Base-by-base conservation (phyloP, 2,797 vertebrate species). In the Oreortyx pictus region DNA sequence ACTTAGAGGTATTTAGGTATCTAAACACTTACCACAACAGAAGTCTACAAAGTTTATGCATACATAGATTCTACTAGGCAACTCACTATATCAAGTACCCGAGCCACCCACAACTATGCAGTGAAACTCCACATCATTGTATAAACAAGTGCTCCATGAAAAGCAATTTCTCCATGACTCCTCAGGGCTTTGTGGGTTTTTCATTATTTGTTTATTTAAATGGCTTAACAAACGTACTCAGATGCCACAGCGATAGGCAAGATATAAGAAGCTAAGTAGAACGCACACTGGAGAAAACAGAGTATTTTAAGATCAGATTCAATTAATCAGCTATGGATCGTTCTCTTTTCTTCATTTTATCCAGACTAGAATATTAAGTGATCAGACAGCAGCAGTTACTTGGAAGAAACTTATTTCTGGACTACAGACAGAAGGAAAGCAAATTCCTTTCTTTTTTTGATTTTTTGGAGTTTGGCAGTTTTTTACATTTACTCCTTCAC, bases 201-300 rank as follows among this genome's bases (percentile, higher is more conserved):
- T 44, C 0, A 0, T 91, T 94, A 87, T 91, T 94, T 95, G 72
- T 92, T 94, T 95, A 85, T 95, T 95, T 92, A 86, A 94, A 91
- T 41, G 43, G 16, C n/a, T 92, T 94, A 87, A 90, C 41, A 65
- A 91, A 95, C 61, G 62, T 56, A 66, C 25, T 90, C 65, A 59
- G 18, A 94, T 80, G 62, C 59, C 68, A 80, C 35, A 72, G 61
- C 7, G 1, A 91, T 75, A 90, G 24, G 43, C 54, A 90, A 85
- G 46, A 29, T 37, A 56, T 17, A 66, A 3, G 9, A 82, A 80
- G 16, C 18, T 65, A 84, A 80, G 25, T 11, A 82, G 49, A 91
- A 74, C 3, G 3, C 19, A 62, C 1, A 9, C 41, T 68, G 61
- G 39, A 90, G 52, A 82, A 87, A 88, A 89, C 1, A 60, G 27